A percentile compares a stretch with the other conserved stretches of the same genome.
phyloP scores from a whole-genome alignment of 2,797 vertebrate species.

The Decapterus maruadsi region DNA sequence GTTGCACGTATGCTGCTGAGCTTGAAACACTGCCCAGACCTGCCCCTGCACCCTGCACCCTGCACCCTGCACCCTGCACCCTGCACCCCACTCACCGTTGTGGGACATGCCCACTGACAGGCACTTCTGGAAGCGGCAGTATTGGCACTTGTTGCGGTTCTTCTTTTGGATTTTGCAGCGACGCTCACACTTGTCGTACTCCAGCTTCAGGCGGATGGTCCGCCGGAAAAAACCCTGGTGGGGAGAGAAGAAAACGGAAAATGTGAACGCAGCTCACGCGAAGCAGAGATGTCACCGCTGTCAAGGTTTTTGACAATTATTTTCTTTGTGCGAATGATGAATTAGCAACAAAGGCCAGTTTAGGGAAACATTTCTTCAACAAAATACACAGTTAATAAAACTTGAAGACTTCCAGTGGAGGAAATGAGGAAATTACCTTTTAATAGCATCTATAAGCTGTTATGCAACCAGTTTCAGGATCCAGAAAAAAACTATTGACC shows the following conservation, averaged over 20 bases:
- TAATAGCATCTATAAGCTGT: slow-evolving; percentile 5
- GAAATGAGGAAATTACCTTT: not conserved
- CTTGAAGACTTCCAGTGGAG: not conserved
- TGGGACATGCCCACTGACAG: slow-evolving; percentile 98
- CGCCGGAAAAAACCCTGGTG: slow-evolving; percentile 94
- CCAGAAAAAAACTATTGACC: not conserved
- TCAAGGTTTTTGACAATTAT: too few relatives aligned
- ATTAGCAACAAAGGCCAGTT: not conserved
- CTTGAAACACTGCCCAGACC: not conserved
- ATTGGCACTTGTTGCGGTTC: slow-evolving; percentile 98
- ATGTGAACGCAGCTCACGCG: slow-evolving; percentile 2
- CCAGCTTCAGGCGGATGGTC: slow-evolving; percentile 95
- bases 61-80: not conserved
- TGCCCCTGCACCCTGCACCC: not conserved
- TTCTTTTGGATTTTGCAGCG: slow-evolving; percentile 98
- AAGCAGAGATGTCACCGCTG: not conserved
- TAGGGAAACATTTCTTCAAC: not conserved
- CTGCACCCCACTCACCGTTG: slow-evolving; percentile 90
- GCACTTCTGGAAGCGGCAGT: slow-evolving; percentile 99
- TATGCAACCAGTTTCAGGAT: slow-evolving; percentile 6
- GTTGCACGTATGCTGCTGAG: not conserved
- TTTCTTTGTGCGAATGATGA: not conserved
- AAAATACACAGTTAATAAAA: not conserved
- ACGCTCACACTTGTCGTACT: slow-evolving; percentile 94
- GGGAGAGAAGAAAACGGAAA: not conserved